phyloP scores from a whole-genome alignment of 2,113 vertebrate species.

The Oncorhynchus masou region DNA sequence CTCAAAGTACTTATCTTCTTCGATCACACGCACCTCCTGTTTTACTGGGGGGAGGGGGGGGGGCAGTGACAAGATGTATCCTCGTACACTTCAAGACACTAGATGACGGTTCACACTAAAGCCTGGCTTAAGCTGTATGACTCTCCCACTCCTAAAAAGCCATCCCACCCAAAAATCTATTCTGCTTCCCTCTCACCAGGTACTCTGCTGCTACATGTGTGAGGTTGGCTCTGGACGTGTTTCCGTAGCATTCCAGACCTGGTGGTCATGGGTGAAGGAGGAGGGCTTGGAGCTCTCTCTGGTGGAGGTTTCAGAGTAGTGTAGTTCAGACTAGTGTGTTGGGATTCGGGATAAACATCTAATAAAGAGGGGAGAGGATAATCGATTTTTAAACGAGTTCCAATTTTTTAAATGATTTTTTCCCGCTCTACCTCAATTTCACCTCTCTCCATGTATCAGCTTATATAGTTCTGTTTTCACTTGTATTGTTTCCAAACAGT shows the following conservation, averaged over 20 bases:
- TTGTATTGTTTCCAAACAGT: neutral
- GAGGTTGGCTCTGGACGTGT: constrained; percentile 44
- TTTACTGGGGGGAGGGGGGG: constrained; percentile 40
- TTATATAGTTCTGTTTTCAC: neutral
- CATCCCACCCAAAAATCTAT: neutral
- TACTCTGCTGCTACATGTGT: constrained; percentile 43
- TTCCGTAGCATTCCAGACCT: constrained; percentile 69
- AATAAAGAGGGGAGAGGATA: neutral
- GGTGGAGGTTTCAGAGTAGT: constrained; percentile 71
- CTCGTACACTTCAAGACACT: neutral
- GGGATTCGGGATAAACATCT: constrained; percentile 54
- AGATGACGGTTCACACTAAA: neutral
- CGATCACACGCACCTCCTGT: constrained; percentile 60
- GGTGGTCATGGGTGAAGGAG: constrained; percentile 71
- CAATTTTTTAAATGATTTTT: neutral
- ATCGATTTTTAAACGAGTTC: too few species aligned
- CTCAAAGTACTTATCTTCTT: constrained; percentile 70
- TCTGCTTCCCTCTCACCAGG: constrained; percentile 50
- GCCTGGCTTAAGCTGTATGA: neutral
- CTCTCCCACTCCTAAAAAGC: neutral
- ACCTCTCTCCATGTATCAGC: neutral
- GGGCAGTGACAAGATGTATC: neutral
- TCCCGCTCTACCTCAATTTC: neutral
- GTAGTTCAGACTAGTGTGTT: constrained; percentile 18
- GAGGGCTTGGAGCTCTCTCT: constrained; percentile 35